A percentile compares a stretch with the other conserved stretches of the same genome.
These are phyloP conservation scores for Nymphalis urticae DNA, from an alignment of 2,888 invertebrate genomes.

Conservation along the genomic window DNA sequence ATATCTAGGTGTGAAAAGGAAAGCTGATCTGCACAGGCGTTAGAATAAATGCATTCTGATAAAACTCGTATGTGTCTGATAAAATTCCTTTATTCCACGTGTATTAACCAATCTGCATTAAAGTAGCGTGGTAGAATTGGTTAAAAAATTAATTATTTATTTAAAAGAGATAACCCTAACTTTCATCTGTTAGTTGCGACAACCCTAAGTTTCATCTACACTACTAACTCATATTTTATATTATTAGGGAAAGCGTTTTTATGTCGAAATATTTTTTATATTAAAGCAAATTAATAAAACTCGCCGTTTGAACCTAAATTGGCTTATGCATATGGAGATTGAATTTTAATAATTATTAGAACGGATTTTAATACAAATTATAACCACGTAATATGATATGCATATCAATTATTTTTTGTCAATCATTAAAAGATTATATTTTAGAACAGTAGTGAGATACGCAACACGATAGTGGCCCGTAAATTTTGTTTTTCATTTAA, in stretches of 20 bases:
- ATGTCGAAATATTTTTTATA: constrained; percentile 33
- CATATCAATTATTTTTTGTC: background rate
- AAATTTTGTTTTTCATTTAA: too few relatives aligned
- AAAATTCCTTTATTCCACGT: too few relatives aligned
- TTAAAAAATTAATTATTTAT: too few relatives aligned
- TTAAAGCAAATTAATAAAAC: constrained; percentile 24
- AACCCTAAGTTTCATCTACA: constrained; percentile 4
- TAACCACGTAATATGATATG: background rate
- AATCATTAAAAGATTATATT: background rate
- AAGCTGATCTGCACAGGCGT: too few relatives aligned
- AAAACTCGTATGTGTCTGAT: too few relatives aligned
- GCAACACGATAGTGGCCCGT: too few relatives aligned
- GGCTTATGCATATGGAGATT: constrained; percentile 22
- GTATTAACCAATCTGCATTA: too few relatives aligned
- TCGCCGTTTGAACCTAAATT: constrained; percentile 10
- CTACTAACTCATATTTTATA: constrained; percentile 24
- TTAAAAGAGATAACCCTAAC: constrained; percentile 7
- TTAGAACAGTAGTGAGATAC: too few relatives aligned
- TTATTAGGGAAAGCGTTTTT: constrained; percentile 31
- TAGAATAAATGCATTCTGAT: too few relatives aligned
- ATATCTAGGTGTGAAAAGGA: too few relatives aligned
- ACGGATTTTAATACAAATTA: constrained; percentile 4
- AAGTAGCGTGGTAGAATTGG: too few relatives aligned
- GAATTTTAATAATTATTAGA: constrained; percentile 13
- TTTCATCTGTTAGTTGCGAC: background rate